phyloP scores from a whole-genome alignment of 2,888 invertebrate species.

The Andrena bucephala region DNA sequence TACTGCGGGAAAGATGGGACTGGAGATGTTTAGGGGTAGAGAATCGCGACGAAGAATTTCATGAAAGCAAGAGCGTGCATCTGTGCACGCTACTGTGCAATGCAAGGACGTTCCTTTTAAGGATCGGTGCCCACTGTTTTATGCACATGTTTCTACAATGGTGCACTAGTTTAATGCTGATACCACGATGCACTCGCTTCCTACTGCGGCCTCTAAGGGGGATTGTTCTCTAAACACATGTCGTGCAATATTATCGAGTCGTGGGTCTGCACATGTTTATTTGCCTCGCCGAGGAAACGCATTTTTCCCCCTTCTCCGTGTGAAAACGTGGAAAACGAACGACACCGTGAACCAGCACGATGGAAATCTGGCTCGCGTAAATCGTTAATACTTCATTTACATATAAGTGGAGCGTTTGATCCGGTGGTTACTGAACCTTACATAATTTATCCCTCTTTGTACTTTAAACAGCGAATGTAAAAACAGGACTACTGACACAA shows the following conservation, averaged over 20 bases:
- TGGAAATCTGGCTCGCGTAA: neutral
- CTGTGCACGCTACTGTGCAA: conserved; percentile 61
- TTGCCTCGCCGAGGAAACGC: conserved; percentile 23
- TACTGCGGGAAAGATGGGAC: conserved; percentile 57
- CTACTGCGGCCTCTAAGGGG: conserved; percentile 52
- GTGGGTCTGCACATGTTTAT: conserved; percentile 59
- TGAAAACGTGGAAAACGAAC: conserved; percentile 30
- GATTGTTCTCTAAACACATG: conserved; percentile 64
- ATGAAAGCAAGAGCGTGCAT: conserved; percentile 67
- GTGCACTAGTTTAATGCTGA: conserved; percentile 68
- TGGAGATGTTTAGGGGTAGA: conserved; percentile 65
- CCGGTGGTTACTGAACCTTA: too few relatives aligned
- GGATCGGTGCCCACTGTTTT: conserved; percentile 56
- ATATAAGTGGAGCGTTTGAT: neutral
- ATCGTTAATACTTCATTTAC: neutral
- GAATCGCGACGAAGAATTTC: conserved; percentile 65
- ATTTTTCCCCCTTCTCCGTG: conserved; percentile 1
- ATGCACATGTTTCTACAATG: conserved; percentile 66
- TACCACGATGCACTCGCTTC: conserved; percentile 60
- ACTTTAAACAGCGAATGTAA: too few relatives aligned
- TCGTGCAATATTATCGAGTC: conserved; percentile 67
- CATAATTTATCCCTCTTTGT: too few relatives aligned
- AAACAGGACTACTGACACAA: too few relatives aligned
- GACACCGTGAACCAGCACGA: neutral
- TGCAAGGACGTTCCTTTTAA: conserved; percentile 71